Percentiles rank a stretch among this genome's conserved stretches.
Evolutionary conservation across 2,888 invertebrate genomes (phyloP).

Genomic region (Caenorhabditis doughertyi): DNA sequence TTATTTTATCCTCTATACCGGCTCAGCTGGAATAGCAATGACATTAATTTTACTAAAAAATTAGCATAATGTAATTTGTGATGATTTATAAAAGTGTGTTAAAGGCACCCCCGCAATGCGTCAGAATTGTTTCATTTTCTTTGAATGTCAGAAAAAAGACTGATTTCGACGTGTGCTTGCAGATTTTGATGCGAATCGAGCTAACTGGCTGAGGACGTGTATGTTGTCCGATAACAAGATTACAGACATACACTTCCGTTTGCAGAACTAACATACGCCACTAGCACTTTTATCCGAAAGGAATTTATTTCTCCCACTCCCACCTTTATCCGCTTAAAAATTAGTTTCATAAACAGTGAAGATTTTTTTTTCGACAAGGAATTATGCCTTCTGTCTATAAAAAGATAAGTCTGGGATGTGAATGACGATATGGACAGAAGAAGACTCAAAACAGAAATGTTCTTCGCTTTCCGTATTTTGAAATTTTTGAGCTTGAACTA

Average conservation of each 20-base stretch:
- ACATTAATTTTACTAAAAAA: too few species aligned
- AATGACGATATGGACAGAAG: not conserved
- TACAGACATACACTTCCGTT: constrained; percentile 57
- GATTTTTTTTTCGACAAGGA: too few species aligned
- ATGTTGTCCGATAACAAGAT: constrained; percentile 51
- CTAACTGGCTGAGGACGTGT: constrained; percentile 28
- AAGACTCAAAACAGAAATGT: constrained; percentile 19
- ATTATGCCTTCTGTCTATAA: constrained; percentile 11
- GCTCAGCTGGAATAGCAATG: too few species aligned
- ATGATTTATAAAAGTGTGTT: too few species aligned
- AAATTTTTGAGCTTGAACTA: not conserved
- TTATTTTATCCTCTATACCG: too few species aligned
- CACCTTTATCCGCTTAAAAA: constrained; percentile 23
- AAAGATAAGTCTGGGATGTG: not conserved
- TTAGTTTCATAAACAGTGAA: constrained; percentile 5
- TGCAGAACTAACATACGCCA: constrained; percentile 7
- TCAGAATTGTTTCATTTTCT: not conserved
- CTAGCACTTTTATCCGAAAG: constrained; percentile 14
- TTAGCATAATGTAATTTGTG: too few species aligned
- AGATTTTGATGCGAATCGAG: not conserved
- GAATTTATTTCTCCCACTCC: not conserved
- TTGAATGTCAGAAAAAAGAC: constrained; percentile 9
- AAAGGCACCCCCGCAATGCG: not conserved
- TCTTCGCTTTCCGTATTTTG: not conserved
- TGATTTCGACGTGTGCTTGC: constrained; percentile 1